phyloP scores from a whole-genome alignment of 2,797 vertebrate species.

The Scleropages formosus region DNA sequence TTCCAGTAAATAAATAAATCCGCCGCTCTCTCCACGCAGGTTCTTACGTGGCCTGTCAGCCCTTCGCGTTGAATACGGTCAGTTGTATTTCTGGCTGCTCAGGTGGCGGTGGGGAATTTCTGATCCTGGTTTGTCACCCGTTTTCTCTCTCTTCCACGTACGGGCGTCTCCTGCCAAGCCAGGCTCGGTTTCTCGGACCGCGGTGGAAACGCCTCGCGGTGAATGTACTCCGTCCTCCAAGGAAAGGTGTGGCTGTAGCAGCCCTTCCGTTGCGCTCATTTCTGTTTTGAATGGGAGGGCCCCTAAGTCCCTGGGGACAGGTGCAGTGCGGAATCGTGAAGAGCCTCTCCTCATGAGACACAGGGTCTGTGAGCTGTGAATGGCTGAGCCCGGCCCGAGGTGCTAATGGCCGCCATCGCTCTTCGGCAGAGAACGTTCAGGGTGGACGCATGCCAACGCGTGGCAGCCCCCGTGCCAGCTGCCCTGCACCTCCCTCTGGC shows the following conservation, averaged over 20 bases:
- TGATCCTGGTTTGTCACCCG: slow-evolving; percentile 36
- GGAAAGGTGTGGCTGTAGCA: slow-evolving; percentile 25
- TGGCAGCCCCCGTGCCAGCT: slow-evolving; percentile 43
- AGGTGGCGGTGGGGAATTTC: slow-evolving; percentile 47
- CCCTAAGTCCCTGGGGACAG: slow-evolving; percentile 8
- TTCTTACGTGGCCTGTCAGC: slow-evolving; percentile 54
- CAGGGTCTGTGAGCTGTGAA: slow-evolving; percentile 29
- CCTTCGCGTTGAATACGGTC: slow-evolving; percentile 53
- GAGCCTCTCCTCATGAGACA: slow-evolving; percentile 13
- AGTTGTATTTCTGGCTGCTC: slow-evolving; percentile 51
- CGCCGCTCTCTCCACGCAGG: slow-evolving; percentile 52
- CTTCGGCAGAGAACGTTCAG: slow-evolving; percentile 32
- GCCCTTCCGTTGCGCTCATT: slow-evolving; percentile 31
- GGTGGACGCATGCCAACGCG: slow-evolving; percentile 41
- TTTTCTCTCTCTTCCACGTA: slow-evolving; percentile 23
- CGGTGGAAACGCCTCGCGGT: slow-evolving; percentile 26
- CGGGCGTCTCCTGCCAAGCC: not conserved
- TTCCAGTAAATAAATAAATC: slow-evolving; percentile 60
- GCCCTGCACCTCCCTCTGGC: slow-evolving; percentile 37
- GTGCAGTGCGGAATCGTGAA: slow-evolving; percentile 36
- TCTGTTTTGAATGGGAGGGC: slow-evolving; percentile 34
- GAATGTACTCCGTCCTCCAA: slow-evolving; percentile 29
- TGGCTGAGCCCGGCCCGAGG: slow-evolving; percentile 34
- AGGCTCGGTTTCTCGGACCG: slow-evolving; percentile 32
- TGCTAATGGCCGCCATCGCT: slow-evolving; percentile 49